Percentiles rank a stretch among this genome's conserved stretches.
Evolutionary conservation across 2,797 vertebrate genomes (phyloP).

Genomic region (Lemur catta): DNA sequence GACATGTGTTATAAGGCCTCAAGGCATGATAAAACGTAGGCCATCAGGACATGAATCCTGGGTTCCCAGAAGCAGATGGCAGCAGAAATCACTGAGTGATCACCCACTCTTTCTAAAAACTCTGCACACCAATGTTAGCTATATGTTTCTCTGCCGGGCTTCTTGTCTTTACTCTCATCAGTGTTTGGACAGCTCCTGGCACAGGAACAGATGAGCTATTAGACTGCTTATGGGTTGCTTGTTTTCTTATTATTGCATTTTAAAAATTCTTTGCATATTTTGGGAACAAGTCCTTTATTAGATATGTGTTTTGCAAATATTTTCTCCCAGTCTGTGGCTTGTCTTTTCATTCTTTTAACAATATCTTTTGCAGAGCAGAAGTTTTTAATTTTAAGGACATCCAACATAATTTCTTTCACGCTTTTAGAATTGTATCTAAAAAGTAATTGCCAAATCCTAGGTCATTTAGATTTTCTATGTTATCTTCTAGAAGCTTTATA

Average conservation of each 20-base stretch:
- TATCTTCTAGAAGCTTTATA: neutral
- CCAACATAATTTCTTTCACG: neutral
- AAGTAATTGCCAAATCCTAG: neutral
- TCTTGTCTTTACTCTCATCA: neutral
- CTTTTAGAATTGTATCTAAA: neutral
- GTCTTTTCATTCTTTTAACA: neutral
- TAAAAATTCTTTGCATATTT: neutral
- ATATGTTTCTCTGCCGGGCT: rapidly evolving
- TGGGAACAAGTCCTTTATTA: neutral
- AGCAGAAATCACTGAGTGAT: neutral
- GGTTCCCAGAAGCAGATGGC: neutral
- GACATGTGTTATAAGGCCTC: too few species aligned
- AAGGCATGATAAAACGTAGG: neutral
- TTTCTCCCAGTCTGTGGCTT: neutral
- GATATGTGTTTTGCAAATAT: neutral
- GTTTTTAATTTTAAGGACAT: neutral
- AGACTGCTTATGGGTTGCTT: too few species aligned
- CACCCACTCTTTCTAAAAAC: neutral
- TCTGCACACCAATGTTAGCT: neutral
- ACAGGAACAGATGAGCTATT: neutral
- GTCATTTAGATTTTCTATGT: neutral
- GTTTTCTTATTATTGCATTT: neutral
- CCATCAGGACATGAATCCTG: neutral
- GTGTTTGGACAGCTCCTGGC: neutral
- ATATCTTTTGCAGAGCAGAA: neutral